Conservation (phyloP, 2,797 vertebrate species). For the Lagocephalus sceleratus region DNA sequence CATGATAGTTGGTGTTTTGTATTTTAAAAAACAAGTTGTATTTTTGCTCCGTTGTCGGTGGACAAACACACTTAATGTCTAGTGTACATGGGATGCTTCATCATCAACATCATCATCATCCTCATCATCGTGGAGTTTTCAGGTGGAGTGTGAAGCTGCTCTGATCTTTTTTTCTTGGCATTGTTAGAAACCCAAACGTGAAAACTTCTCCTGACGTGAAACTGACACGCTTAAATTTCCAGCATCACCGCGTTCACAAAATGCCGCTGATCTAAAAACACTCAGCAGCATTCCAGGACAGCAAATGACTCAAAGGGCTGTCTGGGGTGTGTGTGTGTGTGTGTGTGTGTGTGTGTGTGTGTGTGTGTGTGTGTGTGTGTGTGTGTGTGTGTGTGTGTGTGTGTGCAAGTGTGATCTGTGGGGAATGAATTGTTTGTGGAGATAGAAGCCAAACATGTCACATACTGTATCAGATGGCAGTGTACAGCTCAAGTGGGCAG, state of each 20-base stretch:
- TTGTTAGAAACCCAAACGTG: constrained; percentile 30
- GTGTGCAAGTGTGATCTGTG: too few species aligned
- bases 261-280: constrained; percentile 46
- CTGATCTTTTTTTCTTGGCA: constrained; percentile 5
- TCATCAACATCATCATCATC: too few species aligned
- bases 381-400: not conserved
- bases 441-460: too few species aligned
- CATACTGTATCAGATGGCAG: too few species aligned
- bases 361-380: not conserved
- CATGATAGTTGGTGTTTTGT: too few species aligned
- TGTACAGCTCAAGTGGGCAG: too few species aligned
- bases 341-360: constrained; percentile 1
- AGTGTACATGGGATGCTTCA: too few species aligned
- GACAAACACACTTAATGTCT: too few species aligned
- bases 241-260: constrained; percentile 53
- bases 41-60: too few species aligned
- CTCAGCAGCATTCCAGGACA: constrained; percentile 44
- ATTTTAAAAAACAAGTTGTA: not conserved
- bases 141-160: constrained; percentile 4
- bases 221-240: constrained; percentile 45
- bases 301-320: constrained; percentile 61
- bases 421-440: too few species aligned
- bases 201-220: constrained; percentile 38
- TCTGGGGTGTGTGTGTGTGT: constrained; percentile 20
- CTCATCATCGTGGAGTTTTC: too few species aligned